A percentile compares a stretch with the other conserved stretches of the same genome.
Evolutionary conservation across 2,113 vertebrate genomes (phyloP).

Genomic region (Caranx melampygus): DNA sequence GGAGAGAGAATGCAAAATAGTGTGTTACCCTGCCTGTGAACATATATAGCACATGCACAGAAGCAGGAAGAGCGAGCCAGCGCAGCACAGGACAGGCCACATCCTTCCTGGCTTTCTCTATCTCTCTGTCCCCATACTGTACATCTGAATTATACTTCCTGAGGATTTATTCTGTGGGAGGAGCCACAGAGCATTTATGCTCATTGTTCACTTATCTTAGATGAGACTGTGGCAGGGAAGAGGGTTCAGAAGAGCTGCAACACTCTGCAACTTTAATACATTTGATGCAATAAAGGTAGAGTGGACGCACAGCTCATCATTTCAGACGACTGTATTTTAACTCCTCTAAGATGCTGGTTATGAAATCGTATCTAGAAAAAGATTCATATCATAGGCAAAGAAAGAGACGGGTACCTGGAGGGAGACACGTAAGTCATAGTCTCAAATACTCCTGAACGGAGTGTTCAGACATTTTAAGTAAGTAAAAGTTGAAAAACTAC

Average conservation of each 20-base stretch:
- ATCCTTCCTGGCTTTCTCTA: constrained; percentile 60
- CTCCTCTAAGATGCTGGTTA: neutral
- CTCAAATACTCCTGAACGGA: neutral
- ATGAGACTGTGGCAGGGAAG: neutral
- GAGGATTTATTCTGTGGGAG: constrained; percentile 1
- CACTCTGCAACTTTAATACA: neutral
- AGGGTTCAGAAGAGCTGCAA: neutral
- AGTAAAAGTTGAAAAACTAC: neutral
- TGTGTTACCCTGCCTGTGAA: constrained; percentile 45
- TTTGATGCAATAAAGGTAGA: neutral
- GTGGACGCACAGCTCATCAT: neutral
- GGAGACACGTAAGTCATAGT: neutral
- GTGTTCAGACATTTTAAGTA: neutral
- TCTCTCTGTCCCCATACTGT: constrained; percentile 50
- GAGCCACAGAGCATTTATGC: constrained; percentile 3
- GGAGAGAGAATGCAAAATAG: constrained; percentile 28
- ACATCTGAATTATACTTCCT: constrained; percentile 56
- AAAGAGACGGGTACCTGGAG: neutral
- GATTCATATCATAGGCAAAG: constrained; percentile 9
- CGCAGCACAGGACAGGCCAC: constrained; percentile 36
- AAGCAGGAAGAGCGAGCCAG: constrained; percentile 59
- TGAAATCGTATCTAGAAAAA: neutral
- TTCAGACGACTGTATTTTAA: neutral
- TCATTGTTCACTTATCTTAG: constrained; percentile 6
- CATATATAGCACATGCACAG: constrained; percentile 44